phyloP scores from a whole-genome alignment of 2,113 vertebrate species.

The Protobothrops flavoviridis region DNA sequence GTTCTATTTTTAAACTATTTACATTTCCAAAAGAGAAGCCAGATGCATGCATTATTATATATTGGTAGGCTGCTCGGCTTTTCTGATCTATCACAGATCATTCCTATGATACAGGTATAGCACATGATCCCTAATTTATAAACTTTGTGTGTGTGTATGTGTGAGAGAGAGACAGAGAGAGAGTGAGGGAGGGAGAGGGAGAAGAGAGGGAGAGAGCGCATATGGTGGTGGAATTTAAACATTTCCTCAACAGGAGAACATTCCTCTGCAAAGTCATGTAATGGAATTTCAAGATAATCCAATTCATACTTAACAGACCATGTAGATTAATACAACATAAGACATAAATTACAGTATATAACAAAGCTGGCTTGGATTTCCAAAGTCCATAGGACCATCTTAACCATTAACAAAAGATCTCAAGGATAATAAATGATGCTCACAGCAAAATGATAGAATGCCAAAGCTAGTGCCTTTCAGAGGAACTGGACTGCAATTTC shows the following conservation, averaged over 20 bases:
- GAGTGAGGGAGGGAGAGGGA: rapidly evolving
- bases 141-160: background rate
- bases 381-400: background rate
- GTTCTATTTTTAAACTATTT: background rate
- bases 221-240: background rate
- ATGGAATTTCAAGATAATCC: background rate
- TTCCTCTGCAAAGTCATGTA: background rate
- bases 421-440: background rate
- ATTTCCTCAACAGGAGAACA: background rate
- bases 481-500: background rate
- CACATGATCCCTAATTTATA: background rate
- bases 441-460: background rate
- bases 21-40: background rate
- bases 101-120: background rate
- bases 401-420: background rate
- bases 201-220: background rate
- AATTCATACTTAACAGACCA: background rate
- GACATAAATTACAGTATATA: background rate
- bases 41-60: background rate
- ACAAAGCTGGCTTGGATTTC: background rate
- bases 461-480: background rate
- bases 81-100: background rate
- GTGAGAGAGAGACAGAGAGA: too few species aligned
- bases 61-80: background rate
- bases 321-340: background rate